Percentiles rank a stretch among this genome's conserved stretches.
These are phyloP conservation scores for Coboldia fuscipes DNA, from an alignment of 1,140 invertebrate species.

Conservation along the genomic window DNA sequence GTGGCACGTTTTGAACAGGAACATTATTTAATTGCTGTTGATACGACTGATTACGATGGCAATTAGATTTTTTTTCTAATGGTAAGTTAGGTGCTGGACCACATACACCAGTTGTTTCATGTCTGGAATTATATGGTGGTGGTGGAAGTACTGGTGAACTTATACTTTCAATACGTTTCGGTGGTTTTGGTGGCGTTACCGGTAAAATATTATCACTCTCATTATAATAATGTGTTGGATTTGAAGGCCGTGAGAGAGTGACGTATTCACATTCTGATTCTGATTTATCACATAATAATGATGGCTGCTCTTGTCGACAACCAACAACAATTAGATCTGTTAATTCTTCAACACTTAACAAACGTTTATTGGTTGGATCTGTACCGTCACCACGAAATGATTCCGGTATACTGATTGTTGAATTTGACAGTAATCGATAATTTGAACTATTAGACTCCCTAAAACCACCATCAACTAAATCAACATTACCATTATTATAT, in stretches of 20 bases:
- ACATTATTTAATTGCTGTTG: conserved; percentile 19
- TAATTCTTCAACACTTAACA: conserved; percentile 55
- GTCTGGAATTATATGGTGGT: conserved; percentile 24
- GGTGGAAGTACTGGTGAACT: conserved; percentile 19
- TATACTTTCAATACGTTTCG: conserved; percentile 37
- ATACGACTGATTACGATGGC: no score
- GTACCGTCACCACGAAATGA: conserved; percentile 70
- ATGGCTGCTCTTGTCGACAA: conserved; percentile 45
- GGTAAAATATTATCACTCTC: conserved; percentile 12
- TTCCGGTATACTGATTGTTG: conserved; percentile 44
- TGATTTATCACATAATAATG: conserved; percentile 53
- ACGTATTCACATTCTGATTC: conserved; percentile 79
- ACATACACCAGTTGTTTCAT: conserved; percentile 19
- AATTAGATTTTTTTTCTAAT: no score
- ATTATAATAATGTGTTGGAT: conserved; percentile 25
- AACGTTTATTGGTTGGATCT: conserved; percentile 52
- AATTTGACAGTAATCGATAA: conserved; percentile 44
- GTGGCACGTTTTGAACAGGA: conserved; percentile 20
- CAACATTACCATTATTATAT: conserved; percentile 3
- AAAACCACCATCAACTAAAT: conserved; percentile 10
- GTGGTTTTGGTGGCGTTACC: conserved; percentile 33
- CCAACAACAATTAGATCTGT: conserved; percentile 62
- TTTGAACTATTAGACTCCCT: not conserved
- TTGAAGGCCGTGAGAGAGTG: conserved; percentile 45
- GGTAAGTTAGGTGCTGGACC: no score